phyloP scores from a whole-genome alignment of 1,140 invertebrate genomes.

The Colletes latitarsis region DNA sequence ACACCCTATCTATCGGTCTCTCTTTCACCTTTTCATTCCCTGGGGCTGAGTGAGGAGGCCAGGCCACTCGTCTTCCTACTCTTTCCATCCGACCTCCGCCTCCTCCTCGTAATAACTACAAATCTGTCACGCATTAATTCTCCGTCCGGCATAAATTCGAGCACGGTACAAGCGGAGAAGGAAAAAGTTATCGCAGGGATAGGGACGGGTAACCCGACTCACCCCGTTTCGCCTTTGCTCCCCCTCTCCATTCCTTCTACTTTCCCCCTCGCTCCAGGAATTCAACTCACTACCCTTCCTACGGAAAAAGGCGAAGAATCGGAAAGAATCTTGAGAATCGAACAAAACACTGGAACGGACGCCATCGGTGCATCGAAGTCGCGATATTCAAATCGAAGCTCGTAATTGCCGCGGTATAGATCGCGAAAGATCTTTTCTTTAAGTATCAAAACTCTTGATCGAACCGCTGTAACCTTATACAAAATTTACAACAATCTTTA shows the following conservation, averaged over 20 bases:
- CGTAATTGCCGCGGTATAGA: no score
- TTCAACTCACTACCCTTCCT: constrained; percentile 45
- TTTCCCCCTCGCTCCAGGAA: constrained; percentile 28
- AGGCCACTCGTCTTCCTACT: constrained; percentile 76
- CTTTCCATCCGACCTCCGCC: constrained; percentile 63
- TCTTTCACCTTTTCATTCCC: constrained; percentile 51
- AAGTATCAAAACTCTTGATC: no score
- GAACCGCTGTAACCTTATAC: no score
- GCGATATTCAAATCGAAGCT: not conserved
- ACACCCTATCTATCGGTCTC: constrained; percentile 50
- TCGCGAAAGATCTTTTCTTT: no score
- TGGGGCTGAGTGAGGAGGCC: constrained; percentile 60
- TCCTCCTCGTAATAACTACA: constrained; percentile 79
- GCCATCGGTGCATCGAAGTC: not conserved
- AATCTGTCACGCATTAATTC: constrained; percentile 82
- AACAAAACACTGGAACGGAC: not conserved
- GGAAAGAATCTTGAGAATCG: constrained; percentile 13
- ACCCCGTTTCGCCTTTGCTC: constrained; percentile 35
- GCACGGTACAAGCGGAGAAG: constrained; percentile 72
- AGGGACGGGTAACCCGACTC: constrained; percentile 35
- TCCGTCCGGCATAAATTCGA: constrained; percentile 80
- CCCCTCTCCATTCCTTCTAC: constrained; percentile 15
- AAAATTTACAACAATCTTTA: no score
- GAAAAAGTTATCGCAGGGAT: constrained; percentile 73
- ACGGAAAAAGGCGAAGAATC: not conserved